Evolutionary conservation across 2,113 vertebrate species (phyloP).

Genomic region (Monopterus albus): DNA sequence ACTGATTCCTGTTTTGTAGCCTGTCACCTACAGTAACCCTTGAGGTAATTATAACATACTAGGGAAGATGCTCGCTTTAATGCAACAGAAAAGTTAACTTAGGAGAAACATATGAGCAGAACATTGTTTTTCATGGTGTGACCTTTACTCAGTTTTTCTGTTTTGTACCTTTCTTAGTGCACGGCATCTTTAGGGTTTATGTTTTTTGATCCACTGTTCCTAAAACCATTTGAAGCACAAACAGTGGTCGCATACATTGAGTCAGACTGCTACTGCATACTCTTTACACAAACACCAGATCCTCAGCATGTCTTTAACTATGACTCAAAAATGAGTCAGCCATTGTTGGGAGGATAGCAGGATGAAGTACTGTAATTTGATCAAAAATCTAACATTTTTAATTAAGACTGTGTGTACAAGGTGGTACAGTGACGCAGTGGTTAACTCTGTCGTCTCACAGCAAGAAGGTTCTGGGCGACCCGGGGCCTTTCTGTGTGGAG

Average conservation of each 20-base stretch:
- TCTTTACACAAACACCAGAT: background rate
- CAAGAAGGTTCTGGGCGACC: no score
- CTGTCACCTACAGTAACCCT: background rate
- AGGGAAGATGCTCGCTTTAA: background rate
- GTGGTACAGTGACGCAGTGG: no score
- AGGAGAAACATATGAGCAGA: background rate
- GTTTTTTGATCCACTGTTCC: constrained; percentile 2
- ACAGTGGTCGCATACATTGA: constrained; percentile 19
- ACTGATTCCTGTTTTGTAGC: background rate
- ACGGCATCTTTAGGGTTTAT: background rate
- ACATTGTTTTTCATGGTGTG: no score
- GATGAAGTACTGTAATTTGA: background rate
- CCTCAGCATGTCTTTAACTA: constrained; percentile 1
- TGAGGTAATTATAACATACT: background rate
- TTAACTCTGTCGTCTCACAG: no score
- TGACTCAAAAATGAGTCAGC: constrained; percentile 8
- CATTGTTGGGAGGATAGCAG: background rate
- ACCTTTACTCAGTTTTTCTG: no score
- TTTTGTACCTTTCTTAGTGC: background rate
- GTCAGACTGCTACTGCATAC: background rate
- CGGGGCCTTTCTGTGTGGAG: no score
- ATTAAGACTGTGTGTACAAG: no score
- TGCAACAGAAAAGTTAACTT: background rate
- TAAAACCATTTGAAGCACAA: background rate
- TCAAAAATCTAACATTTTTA: no score